A percentile compares a stretch with the other conserved stretches of the same genome.
phyloP scores from a whole-genome alignment of 2,113 vertebrate species.

The Lonchura striata region DNA sequence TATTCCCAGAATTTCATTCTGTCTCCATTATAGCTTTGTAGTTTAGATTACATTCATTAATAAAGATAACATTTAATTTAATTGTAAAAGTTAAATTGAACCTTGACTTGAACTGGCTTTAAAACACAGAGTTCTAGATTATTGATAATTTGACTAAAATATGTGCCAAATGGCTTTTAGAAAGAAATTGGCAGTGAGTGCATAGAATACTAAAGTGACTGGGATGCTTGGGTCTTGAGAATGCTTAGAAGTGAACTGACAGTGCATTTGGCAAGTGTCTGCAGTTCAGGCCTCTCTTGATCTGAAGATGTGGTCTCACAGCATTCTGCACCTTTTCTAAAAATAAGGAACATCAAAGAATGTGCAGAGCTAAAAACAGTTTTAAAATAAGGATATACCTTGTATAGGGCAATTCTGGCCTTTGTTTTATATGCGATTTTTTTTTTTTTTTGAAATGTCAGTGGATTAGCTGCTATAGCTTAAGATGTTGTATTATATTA shows the following conservation, averaged over 20 bases:
- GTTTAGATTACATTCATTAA: slow-evolving; percentile 27
- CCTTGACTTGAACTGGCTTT: slow-evolving; percentile 16
- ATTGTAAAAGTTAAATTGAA: slow-evolving; percentile 29
- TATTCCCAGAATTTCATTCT: slow-evolving; percentile 53
- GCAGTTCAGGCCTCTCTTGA: neutral
- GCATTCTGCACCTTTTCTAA: neutral
- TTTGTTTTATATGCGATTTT: neutral
- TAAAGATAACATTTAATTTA: slow-evolving; percentile 45
- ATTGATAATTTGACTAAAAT: slow-evolving; percentile 42
- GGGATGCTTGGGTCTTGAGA: neutral
- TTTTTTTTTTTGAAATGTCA: neutral
- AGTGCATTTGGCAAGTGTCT: neutral
- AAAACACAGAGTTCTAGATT: neutral
- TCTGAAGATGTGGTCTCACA: neutral
- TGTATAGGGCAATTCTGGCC: neutral
- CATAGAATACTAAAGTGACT: neutral
- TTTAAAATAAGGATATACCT: neutral
- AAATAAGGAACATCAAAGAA: neutral
- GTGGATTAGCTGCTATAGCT: neutral
- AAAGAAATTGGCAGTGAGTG: neutral
- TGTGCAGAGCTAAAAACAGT: neutral
- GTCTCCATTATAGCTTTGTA: slow-evolving; percentile 13
- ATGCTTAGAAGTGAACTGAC: neutral
- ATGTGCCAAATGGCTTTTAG: slow-evolving; percentile 26
- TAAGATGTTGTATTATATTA: neutral